Conservation (phyloP, 2,888 invertebrate genomes). For the Tenthredo mesomela region DNA sequence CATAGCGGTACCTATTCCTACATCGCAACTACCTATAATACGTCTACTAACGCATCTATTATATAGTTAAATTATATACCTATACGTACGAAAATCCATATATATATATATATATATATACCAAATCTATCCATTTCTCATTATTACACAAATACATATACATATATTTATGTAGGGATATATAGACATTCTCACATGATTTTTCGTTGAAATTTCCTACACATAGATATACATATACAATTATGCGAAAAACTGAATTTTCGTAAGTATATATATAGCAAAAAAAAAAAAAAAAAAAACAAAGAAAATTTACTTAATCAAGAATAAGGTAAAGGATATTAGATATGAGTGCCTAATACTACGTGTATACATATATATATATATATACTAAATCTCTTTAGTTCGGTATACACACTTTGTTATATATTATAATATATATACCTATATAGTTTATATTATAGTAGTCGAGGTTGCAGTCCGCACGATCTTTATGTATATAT, state of each 20-base stretch:
- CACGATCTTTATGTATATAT: background rate
- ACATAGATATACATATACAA: too few relatives aligned
- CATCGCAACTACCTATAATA: background rate
- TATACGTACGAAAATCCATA: background rate
- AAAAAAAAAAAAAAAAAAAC: too few relatives aligned
- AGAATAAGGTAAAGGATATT: background rate
- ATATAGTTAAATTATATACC: background rate
- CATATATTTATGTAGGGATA: background rate
- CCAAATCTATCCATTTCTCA: background rate
- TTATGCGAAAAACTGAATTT: too few relatives aligned
- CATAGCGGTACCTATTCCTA: constrained; percentile 34
- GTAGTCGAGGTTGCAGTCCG: constrained; percentile 3
- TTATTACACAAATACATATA: background rate
- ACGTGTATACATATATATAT: background rate
- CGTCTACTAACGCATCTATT: background rate
- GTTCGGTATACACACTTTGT: background rate
- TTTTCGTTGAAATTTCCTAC: too few relatives aligned
- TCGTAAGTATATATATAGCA: too few relatives aligned
- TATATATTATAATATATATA: background rate
- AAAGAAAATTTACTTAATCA: too few relatives aligned
- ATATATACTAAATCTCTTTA: background rate
- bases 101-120: too few relatives aligned
- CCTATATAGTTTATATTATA: background rate
- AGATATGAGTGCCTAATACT: background rate
- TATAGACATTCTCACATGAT: background rate